phyloP scores from a whole-genome alignment of 2,797 vertebrate genomes.

The Diplodus sargus region DNA sequence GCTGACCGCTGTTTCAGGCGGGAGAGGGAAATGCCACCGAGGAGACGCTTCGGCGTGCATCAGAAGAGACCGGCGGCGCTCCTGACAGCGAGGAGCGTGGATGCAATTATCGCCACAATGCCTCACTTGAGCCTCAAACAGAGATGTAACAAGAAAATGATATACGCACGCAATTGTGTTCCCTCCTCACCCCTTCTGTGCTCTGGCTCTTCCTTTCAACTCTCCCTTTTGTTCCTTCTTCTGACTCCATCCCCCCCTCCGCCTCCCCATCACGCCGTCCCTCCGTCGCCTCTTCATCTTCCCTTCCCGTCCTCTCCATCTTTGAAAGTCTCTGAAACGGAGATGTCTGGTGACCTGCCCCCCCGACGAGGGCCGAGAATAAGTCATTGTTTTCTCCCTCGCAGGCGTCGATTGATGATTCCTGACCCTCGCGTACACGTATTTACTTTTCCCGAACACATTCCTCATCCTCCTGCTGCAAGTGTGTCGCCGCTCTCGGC shows the following conservation, averaged over 20 bases:
- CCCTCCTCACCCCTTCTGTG: constrained; percentile 37
- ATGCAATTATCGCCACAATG: constrained; percentile 59
- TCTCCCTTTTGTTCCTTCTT: constrained; percentile 56
- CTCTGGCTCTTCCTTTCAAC: constrained; percentile 46
- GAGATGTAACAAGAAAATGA: constrained; percentile 45
- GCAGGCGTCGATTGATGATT: background rate
- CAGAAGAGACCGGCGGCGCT: constrained; percentile 24
- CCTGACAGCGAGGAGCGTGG: constrained; percentile 40
- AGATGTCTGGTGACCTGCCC: constrained; percentile 49
- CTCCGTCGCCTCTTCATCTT: constrained; percentile 51
- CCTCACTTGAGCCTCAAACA: constrained; percentile 48
- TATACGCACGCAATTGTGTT: constrained; percentile 22
- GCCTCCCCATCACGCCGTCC: background rate
- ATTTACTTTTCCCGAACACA: background rate
- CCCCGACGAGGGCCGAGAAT: constrained; percentile 26
- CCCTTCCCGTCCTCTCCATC: constrained; percentile 31
- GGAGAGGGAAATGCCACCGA: constrained; percentile 23
- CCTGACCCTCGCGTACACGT: background rate
- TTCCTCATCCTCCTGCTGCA: constrained; percentile 16
- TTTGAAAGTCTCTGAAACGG: constrained; percentile 60
- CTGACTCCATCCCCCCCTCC: background rate
- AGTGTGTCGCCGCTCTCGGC: background rate
- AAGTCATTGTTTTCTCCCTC: constrained; percentile 24
- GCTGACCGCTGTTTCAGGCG: constrained; percentile 10
- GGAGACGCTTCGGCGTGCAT: constrained; percentile 22